Conservation (phyloP, 2,113 vertebrate species). For the Marcusenius ussheri region DNA sequence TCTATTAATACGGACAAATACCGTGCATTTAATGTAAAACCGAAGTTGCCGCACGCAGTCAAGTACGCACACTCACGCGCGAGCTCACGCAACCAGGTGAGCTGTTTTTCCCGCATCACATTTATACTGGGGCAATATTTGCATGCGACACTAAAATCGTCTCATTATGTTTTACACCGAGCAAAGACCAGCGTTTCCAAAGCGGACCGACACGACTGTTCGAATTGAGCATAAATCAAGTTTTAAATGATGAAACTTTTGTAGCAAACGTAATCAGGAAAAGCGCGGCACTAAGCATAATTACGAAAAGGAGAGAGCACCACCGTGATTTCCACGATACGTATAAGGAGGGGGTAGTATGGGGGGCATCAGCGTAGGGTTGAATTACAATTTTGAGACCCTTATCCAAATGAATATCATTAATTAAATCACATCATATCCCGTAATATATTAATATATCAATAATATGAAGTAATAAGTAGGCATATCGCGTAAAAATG, state of each 20-base stretch:
- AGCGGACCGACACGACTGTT: background rate
- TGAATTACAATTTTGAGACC: background rate
- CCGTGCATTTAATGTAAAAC: background rate
- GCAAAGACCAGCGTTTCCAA: background rate
- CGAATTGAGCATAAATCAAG: background rate
- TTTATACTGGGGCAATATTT: background rate
- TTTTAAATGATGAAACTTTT: slow-evolving; percentile 4
- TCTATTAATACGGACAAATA: background rate
- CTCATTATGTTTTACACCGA: background rate
- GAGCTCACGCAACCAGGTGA: background rate
- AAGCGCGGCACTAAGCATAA: slow-evolving; percentile 19
- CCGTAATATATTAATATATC: background rate
- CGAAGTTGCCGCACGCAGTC: background rate
- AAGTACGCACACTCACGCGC: background rate
- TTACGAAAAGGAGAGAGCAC: slow-evolving; percentile 5
- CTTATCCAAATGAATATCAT: background rate
- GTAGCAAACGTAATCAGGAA: slow-evolving; percentile 19
- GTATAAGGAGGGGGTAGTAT: background rate
- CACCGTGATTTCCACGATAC: slow-evolving; percentile 21
- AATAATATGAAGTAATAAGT: background rate
- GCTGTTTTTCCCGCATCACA: background rate
- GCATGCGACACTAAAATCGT: background rate
- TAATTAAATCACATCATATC: background rate
- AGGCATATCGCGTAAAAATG: background rate
- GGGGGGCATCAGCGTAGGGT: background rate